These are phyloP conservation scores for Piscicola geometra DNA, from an alignment of 2,888 invertebrate species.

Conservation along the genomic window DNA sequence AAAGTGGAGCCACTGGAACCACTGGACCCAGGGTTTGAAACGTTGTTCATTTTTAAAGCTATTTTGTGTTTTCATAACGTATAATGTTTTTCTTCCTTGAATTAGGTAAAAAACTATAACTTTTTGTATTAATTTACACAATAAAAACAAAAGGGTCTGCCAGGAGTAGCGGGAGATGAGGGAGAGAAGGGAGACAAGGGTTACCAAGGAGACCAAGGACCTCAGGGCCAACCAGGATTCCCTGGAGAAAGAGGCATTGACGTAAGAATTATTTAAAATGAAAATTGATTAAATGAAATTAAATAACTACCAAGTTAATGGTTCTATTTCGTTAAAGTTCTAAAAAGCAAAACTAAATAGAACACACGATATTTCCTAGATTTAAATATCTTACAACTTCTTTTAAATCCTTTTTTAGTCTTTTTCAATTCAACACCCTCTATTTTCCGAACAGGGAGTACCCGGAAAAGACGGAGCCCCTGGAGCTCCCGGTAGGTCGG, in stretches of 20 bases:
- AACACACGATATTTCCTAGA: too few species aligned
- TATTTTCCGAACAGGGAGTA: conserved; percentile 31
- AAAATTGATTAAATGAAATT: too few species aligned
- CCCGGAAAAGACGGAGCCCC: conserved; percentile 40
- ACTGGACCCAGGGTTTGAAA: conserved; percentile 33
- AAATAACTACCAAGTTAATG: too few species aligned
- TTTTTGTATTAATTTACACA: neutral
- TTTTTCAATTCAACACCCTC: too few species aligned
- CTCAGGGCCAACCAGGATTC: conserved; percentile 32
- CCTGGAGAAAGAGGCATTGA: conserved; percentile 34
- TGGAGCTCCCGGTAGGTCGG: conserved; percentile 51
- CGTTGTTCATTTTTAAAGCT: neutral
- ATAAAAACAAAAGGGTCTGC: conserved; percentile 28
- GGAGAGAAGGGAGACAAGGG: conserved; percentile 35
- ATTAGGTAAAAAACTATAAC: neutral
- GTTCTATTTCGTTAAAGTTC: too few species aligned
- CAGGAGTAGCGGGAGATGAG: conserved; percentile 36
- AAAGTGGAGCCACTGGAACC: conserved; percentile 37
- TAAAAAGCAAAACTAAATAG: too few species aligned
- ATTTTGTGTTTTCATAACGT: neutral
- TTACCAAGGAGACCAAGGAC: conserved; percentile 36
- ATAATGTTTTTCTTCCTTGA: neutral
- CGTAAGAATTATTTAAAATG: conserved; percentile 18
- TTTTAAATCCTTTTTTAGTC: too few species aligned
- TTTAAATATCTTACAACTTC: too few species aligned